A percentile compares a stretch with the other conserved stretches of the same genome.
Evolutionary conservation across 2,888 invertebrate genomes (phyloP).

Genomic region (Chesias legatella): DNA sequence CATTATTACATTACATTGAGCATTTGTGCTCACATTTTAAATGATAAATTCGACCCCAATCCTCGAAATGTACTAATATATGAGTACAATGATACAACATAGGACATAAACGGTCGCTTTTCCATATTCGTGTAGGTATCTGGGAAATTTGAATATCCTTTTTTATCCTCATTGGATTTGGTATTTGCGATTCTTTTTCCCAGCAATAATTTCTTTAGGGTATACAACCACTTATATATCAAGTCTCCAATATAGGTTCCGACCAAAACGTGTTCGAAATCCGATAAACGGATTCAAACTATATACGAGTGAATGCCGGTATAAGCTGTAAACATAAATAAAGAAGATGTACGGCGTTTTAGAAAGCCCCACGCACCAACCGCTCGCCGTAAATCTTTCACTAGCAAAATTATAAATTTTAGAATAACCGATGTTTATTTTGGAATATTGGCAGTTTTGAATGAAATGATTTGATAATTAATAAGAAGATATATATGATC

Average conservation of each 20-base stretch:
- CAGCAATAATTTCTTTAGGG: slow-evolving; percentile 60
- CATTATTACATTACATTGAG: slow-evolving; percentile 12
- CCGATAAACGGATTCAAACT: slow-evolving; percentile 76
- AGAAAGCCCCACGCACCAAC: slow-evolving; percentile 73
- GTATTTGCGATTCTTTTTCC: slow-evolving; percentile 43
- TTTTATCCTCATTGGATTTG: slow-evolving; percentile 46
- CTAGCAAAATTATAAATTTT: slow-evolving; percentile 67
- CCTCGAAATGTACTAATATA: slow-evolving; percentile 22
- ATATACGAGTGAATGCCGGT: slow-evolving; percentile 65
- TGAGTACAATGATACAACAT: slow-evolving; percentile 22
- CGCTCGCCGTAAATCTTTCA: slow-evolving; percentile 62
- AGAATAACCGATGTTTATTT: slow-evolving; percentile 23
- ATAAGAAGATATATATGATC: neutral
- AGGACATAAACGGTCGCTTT: slow-evolving; percentile 33
- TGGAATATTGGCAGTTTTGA: slow-evolving; percentile 1
- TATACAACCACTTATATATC: slow-evolving; percentile 60
- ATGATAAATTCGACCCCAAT: slow-evolving; percentile 17
- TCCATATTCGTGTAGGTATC: slow-evolving; percentile 38
- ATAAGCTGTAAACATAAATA: slow-evolving; percentile 79
- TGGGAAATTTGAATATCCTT: slow-evolving; percentile 46
- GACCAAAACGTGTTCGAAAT: slow-evolving; percentile 72
- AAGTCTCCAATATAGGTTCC: slow-evolving; percentile 64
- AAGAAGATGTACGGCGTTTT: slow-evolving; percentile 73
- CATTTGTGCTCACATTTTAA: slow-evolving; percentile 18
- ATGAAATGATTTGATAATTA: neutral